A percentile compares a stretch with the other conserved stretches of the same genome.
Conservation (phyloP, 2,888 invertebrate species). For the Capitulum mitella region DNA sequence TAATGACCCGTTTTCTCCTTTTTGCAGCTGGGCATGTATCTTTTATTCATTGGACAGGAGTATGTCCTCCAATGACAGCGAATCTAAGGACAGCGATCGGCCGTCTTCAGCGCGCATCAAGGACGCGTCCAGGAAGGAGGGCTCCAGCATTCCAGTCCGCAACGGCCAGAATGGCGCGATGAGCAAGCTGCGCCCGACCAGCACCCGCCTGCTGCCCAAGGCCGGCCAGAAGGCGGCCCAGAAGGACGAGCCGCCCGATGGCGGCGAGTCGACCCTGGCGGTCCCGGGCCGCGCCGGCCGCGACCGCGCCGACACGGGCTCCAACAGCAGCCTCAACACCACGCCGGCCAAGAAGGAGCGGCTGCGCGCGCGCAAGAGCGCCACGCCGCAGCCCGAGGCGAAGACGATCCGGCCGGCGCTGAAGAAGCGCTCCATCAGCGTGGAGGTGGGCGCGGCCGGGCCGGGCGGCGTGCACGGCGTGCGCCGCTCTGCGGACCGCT, state of each 20-base stretch:
- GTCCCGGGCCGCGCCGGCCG: background rate
- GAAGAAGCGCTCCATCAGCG: slow-evolving; percentile 12
- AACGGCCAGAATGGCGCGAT: slow-evolving; percentile 4
- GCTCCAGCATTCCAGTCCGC: background rate
- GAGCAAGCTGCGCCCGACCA: background rate
- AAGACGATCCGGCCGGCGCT: slow-evolving; percentile 14
- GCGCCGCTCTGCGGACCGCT: background rate
- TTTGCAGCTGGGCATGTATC: slow-evolving; percentile 5
- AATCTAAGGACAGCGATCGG: background rate
- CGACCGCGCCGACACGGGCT: slow-evolving; percentile 5
- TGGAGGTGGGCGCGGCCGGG: background rate
- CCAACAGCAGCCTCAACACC: slow-evolving; percentile 10
- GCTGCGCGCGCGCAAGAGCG: background rate
- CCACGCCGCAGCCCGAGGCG: background rate
- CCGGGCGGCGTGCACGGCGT: background rate
- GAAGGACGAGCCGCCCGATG: background rate
- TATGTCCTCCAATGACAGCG: background rate
- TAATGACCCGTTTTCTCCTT: too few relatives aligned
- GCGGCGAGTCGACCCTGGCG: background rate
- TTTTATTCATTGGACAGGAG: background rate
- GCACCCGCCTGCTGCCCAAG: background rate
- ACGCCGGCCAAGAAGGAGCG: slow-evolving; percentile 11
- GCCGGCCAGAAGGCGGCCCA: background rate
- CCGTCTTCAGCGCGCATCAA: background rate
- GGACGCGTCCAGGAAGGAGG: background rate